Conservation (phyloP, 2,888 invertebrate genomes). For the Drosophila meridiana region DNA sequence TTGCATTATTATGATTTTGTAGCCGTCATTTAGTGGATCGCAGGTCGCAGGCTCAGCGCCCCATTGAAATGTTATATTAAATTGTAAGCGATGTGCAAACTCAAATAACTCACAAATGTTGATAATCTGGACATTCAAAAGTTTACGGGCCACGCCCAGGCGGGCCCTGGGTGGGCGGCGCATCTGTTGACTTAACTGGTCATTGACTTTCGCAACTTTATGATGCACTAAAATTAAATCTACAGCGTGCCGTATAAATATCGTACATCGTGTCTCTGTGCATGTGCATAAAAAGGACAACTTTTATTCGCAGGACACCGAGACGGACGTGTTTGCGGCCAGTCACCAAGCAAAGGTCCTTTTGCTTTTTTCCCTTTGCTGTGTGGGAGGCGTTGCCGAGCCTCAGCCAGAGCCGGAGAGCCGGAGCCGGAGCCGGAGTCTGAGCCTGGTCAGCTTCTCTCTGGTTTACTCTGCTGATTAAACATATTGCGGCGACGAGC, state of each 20-base stretch:
- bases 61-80: slow-evolving; percentile 65
- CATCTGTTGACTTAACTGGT: slow-evolving; percentile 77
- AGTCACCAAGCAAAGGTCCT: slow-evolving; percentile 9
- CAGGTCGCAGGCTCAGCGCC: slow-evolving; percentile 37
- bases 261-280: slow-evolving; percentile 34
- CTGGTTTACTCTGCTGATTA: slow-evolving; percentile 68
- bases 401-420: neutral
- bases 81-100: slow-evolving; percentile 65
- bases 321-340: slow-evolving; percentile 5
- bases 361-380: slow-evolving; percentile 2
- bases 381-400: slow-evolving; percentile 3
- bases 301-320: slow-evolving; percentile 55
- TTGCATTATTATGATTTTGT: slow-evolving; percentile 26
- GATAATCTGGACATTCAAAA: slow-evolving; percentile 36
- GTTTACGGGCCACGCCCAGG: slow-evolving; percentile 1
- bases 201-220: slow-evolving; percentile 77
- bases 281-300: slow-evolving; percentile 53
- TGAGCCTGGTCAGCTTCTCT: slow-evolving; percentile 49
- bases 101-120: slow-evolving; percentile 54
- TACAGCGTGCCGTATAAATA: slow-evolving; percentile 53
- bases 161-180: slow-evolving; percentile 11
- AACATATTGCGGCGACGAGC: slow-evolving; percentile 67
- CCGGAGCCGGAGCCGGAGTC: neutral
- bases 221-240: slow-evolving; percentile 74
- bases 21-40: slow-evolving; percentile 20